Evolutionary conservation across 2,113 vertebrate species (phyloP).

Genomic region (Greenwoodochromis staneri): DNA sequence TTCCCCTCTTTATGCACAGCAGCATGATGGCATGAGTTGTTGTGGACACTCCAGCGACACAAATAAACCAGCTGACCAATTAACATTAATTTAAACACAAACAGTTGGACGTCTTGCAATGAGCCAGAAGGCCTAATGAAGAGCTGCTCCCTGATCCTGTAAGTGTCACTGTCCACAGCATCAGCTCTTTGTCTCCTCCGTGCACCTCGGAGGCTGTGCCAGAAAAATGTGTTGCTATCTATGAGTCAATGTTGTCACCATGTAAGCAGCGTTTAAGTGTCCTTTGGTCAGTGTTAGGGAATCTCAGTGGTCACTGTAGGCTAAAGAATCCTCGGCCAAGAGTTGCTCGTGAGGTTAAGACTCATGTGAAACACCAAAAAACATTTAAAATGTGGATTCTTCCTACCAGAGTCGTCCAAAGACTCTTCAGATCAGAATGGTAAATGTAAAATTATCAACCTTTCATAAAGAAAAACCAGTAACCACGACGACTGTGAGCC

Average conservation of each 20-base stretch:
- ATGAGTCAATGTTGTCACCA: rapidly evolving
- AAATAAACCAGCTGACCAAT: neutral
- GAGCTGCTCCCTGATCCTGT: neutral
- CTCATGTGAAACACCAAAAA: neutral
- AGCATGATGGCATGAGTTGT: neutral
- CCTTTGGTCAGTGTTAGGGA: neutral
- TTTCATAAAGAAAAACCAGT: neutral
- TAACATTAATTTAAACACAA: neutral
- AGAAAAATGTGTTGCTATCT: neutral
- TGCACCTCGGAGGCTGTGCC: neutral
- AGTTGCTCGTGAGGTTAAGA: neutral
- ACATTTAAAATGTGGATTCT: neutral
- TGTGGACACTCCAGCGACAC: neutral
- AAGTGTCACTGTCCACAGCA: neutral
- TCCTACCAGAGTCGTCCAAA: neutral
- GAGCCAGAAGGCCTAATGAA: neutral
- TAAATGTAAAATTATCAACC: neutral
- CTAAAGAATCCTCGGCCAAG: neutral
- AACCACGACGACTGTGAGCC: neutral
- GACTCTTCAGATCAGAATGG: neutral
- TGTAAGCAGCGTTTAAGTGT: neutral
- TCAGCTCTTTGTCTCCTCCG: neutral
- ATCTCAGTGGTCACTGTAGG: neutral
- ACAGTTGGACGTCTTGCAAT: neutral
- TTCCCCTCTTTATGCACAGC: neutral